Evolutionary conservation across 53 echinoderm and acorn worm genomes (phyloP).

Genomic region (Antedon mediterranea): DNA sequence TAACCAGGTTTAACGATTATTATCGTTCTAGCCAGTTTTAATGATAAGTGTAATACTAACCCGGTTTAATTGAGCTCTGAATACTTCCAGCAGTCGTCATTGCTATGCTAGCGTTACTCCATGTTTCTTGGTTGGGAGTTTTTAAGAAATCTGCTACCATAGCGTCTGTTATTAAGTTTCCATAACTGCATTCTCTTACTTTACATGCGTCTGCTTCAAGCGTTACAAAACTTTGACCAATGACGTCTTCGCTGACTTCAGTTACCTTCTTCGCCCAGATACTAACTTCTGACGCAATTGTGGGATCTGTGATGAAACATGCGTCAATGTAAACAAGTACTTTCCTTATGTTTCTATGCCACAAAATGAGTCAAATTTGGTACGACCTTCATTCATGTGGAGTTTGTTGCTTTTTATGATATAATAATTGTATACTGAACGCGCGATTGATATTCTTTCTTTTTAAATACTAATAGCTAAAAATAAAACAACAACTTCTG

Average conservation of each 20-base stretch:
- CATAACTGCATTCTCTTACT: constrained; percentile 64
- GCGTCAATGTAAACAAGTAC: too few species aligned
- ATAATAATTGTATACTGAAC: too few species aligned
- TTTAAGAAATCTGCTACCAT: constrained; percentile 31
- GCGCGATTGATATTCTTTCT: too few species aligned
- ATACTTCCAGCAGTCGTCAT: constrained; percentile 68
- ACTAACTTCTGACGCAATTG: constrained; percentile 22
- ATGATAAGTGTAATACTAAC: constrained; percentile 9
- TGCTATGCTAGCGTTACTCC: constrained; percentile 53
- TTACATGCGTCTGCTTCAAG: constrained; percentile 56
- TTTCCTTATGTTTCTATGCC: too few species aligned
- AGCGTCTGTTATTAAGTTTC: constrained; percentile 60
- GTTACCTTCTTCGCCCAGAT: constrained; percentile 34
- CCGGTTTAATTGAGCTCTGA: constrained; percentile 21
- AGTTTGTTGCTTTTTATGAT: too few species aligned
- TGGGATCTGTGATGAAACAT: constrained; percentile 28
- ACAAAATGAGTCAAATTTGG: too few species aligned
- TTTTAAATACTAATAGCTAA: too few species aligned
- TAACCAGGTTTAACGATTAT: too few species aligned
- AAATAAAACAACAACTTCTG: too few species aligned
- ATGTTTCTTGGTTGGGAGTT: constrained; percentile 11
- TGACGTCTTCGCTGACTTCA: constrained; percentile 27
- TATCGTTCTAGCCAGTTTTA: too few species aligned
- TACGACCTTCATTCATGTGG: too few species aligned
- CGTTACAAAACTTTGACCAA: constrained; percentile 40